phyloP scores from a whole-genome alignment of 2,797 vertebrate species.

The Microctenopoma steveboyesi region DNA sequence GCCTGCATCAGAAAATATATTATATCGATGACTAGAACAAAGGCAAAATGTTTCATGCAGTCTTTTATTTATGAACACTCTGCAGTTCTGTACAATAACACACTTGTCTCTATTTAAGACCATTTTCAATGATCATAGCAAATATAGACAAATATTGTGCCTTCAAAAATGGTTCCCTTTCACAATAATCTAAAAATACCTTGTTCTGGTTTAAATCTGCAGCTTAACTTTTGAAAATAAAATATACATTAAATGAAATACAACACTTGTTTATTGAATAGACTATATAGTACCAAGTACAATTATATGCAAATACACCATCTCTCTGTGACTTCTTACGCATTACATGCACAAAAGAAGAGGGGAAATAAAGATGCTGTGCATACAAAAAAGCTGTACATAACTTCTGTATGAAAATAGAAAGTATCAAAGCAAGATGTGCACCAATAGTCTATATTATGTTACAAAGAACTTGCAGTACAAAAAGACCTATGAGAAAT shows the following conservation, averaged over 20 bases:
- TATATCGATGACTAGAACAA: background rate
- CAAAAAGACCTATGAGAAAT: slow-evolving; percentile 77
- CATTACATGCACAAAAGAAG: slow-evolving; percentile 80
- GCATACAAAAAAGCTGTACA: slow-evolving; percentile 83
- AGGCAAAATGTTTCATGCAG: slow-evolving; percentile 79
- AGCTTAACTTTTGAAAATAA: slow-evolving; percentile 83
- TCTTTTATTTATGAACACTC: slow-evolving; percentile 86
- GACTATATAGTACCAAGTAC: slow-evolving; percentile 86
- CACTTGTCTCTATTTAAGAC: slow-evolving; percentile 75
- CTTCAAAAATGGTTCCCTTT: slow-evolving; percentile 80
- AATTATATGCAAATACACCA: slow-evolving; percentile 82
- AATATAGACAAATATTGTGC: slow-evolving; percentile 78
- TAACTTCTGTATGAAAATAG: slow-evolving; percentile 86
- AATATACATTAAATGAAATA: slow-evolving; percentile 88
- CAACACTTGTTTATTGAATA: slow-evolving; percentile 84
- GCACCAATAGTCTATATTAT: slow-evolving; percentile 79
- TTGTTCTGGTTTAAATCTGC: slow-evolving; percentile 85
- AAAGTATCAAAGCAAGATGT: slow-evolving; percentile 85
- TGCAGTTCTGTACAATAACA: slow-evolving; percentile 83
- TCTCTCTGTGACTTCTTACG: slow-evolving; percentile 70
- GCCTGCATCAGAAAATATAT: too few relatives aligned
- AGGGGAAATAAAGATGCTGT: slow-evolving; percentile 59
- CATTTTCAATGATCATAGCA: slow-evolving; percentile 73
- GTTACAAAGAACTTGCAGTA: slow-evolving; percentile 80
- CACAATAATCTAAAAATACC: slow-evolving; percentile 86